A percentile compares a stretch with the other conserved stretches of the same genome.
These are phyloP conservation scores for Platorchestia sp. DNA, from an alignment of 1,140 invertebrate genomes.

Conservation along the genomic window DNA sequence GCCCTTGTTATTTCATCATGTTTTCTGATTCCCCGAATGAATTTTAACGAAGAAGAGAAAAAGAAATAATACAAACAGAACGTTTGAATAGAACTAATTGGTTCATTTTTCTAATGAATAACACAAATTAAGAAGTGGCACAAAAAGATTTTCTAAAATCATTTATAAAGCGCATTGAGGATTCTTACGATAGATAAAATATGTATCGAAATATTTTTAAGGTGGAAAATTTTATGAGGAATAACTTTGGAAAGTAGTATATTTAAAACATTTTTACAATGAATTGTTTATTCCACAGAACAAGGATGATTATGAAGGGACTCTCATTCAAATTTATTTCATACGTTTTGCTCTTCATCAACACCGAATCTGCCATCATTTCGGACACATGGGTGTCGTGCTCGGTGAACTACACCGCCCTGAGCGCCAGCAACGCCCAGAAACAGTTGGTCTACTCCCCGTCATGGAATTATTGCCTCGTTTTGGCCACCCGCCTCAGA, in stretches of 20 bases:
- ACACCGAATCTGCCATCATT: background rate
- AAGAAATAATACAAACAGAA: too few relatives aligned
- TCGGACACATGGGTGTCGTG: conserved; percentile 8
- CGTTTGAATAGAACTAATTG: too few relatives aligned
- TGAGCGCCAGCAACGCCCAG: background rate
- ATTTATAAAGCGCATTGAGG: too few relatives aligned
- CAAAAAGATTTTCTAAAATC: too few relatives aligned
- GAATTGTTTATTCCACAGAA: background rate
- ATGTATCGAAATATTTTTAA: too few relatives aligned
- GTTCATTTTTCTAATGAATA: too few relatives aligned
- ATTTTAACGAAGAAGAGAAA: too few relatives aligned
- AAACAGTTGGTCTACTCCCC: background rate
- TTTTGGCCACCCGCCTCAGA: background rate
- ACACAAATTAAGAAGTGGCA: too few relatives aligned
- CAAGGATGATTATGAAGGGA: background rate
- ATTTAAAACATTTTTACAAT: background rate
- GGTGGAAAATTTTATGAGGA: background rate
- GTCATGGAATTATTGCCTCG: background rate
- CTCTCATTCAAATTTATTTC: background rate
- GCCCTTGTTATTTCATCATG: too few relatives aligned
- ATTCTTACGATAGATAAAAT: too few relatives aligned
- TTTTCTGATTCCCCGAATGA: too few relatives aligned
- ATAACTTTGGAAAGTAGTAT: background rate
- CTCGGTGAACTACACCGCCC: background rate
- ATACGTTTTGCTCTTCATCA: background rate